Evolutionary conservation across 2,888 invertebrate species (phyloP), one percentile per base, ranked within the genome.

Genomic region (Drosophila greeni): DNA sequence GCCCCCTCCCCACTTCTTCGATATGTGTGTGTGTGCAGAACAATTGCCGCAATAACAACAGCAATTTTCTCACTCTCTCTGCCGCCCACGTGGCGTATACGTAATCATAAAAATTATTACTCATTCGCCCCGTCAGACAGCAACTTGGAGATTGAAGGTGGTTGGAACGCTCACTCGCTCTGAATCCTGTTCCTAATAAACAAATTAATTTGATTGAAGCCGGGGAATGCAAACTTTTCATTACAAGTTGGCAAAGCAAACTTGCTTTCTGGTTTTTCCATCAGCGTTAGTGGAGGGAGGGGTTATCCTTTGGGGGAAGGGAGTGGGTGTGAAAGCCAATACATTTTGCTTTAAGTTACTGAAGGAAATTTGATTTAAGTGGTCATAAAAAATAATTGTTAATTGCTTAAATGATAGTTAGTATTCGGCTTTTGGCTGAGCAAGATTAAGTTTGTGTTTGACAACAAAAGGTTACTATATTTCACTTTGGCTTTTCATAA

Each of bases 61-160:
- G 76, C 82, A 79, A 79, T 81, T 79, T 84, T 58, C 37, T 16
- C 11, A 9, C 16, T 75, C 73, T 66, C 71, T 9, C 11, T 18
- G 5, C 23, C 51, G 55, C 54, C 72, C 59, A 12, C 61, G 37
- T 23, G 48, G 62, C 80, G 79, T 81, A 70, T 70, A 75, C 82
- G 77, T 74, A 82, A 77, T 81, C 73, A 83, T 66, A 65, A 55
- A 81, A 79, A 79, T 80, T 69, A 71, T 83, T 73, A 81, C 73
- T 81, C 75, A 77, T 77, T 74, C 66, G 62, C 51, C 37, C 47
- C 56, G 48, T 37, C 45, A 37, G 47, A 43, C 34, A n/a, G 31
- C 9, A 26, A 26, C 26, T 26, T 26, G 26, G 26, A 26, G 29
- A 11, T 29, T 1, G 26, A 2, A 9, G n/a, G 8, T n/a, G n/a